Conservation (phyloP, 2,113 vertebrate species). For the Mobula birostris region DNA sequence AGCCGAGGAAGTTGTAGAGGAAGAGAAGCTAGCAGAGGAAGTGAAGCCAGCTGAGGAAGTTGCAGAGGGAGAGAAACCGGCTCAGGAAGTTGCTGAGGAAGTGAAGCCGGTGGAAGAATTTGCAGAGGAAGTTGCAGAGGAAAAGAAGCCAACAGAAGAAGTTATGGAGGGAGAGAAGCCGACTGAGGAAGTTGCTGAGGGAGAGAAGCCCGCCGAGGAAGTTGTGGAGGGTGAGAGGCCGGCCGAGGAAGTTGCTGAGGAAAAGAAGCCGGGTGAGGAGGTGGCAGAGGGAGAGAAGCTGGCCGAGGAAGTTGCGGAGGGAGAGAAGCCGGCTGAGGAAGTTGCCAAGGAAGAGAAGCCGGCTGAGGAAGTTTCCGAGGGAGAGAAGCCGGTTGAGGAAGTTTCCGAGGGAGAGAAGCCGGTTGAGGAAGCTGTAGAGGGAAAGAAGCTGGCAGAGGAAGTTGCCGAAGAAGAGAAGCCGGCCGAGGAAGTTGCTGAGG, state of each 20-base stretch:
- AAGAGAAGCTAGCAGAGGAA: neutral
- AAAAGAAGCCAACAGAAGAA: neutral
- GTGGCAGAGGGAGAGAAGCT: neutral
- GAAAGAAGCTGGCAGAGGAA: neutral
- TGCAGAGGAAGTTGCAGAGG: neutral
- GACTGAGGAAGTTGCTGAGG: neutral
- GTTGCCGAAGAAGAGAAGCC: neutral
- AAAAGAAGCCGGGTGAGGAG: neutral
- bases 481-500: neutral
- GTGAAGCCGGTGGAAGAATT: neutral
- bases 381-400: neutral
- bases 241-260: neutral
- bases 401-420: neutral
- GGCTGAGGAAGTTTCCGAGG: neutral
- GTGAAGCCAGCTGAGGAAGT: neutral
- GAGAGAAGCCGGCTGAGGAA: neutral
- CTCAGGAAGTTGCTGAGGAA: neutral
- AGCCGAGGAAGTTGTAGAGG: too few relatives aligned
- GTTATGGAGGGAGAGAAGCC: neutral
- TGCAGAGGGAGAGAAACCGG: neutral
- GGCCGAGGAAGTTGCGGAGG: neutral
- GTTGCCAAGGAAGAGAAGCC: neutral
- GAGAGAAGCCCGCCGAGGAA: neutral
- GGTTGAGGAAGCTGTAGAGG: neutral
- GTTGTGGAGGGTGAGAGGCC: too few relatives aligned